phyloP scores from a whole-genome alignment of 2,888 invertebrate species.

The Ephialtes manifestator region DNA sequence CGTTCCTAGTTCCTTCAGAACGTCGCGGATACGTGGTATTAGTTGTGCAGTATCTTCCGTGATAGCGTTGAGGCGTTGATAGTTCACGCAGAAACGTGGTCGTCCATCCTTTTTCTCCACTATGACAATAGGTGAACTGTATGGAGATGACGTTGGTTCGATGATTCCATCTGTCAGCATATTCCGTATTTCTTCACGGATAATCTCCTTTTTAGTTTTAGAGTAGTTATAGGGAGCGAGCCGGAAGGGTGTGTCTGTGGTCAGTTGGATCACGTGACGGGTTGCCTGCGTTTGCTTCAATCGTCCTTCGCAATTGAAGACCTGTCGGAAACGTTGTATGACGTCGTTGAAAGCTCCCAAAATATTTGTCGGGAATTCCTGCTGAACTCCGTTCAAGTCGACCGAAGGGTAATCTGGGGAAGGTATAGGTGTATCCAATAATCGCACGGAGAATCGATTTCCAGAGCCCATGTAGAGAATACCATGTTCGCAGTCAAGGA shows the following conservation, averaged over 20 bases:
- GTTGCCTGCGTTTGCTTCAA: not conserved
- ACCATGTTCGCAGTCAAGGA: not conserved
- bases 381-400: not conserved
- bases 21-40: constrained; percentile 71
- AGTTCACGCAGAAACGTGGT: constrained; percentile 18
- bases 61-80: constrained; percentile 71
- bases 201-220: not conserved
- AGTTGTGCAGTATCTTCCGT: constrained; percentile 69
- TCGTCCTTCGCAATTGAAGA: not conserved
- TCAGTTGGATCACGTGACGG: not conserved
- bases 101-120: constrained; percentile 42
- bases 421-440: not conserved
- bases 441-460: not conserved
- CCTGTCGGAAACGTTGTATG: not conserved
- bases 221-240: not conserved
- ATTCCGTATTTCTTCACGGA: not conserved
- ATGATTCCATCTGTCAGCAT: constrained; percentile 24
- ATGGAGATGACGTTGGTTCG: constrained; percentile 20
- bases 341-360: not conserved
- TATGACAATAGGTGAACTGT: constrained; percentile 25
- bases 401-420: not conserved
- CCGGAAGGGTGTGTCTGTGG: not conserved
- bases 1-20: constrained; percentile 71
- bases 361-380: not conserved
- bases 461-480: constrained; percentile 20